Conservation (phyloP, 2,113 vertebrate genomes). For the Scophthalmus maximus region DNA sequence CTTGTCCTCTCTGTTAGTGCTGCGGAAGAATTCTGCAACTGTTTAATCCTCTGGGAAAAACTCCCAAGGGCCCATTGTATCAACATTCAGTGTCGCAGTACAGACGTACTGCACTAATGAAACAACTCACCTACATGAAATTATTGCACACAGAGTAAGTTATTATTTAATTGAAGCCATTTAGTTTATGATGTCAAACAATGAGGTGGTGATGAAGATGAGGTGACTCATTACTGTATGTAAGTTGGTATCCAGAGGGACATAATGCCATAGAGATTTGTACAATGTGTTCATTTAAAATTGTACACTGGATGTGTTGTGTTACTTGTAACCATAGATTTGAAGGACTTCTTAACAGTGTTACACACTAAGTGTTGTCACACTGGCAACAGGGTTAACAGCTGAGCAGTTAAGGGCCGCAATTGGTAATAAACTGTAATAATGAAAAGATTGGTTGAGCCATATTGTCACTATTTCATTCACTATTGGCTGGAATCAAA, state of each 20-base stretch:
- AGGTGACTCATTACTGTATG: slow-evolving; percentile 19
- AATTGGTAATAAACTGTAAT: neutral
- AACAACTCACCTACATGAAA: slow-evolving; percentile 24
- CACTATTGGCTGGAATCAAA: too few species aligned
- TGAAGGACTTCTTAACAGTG: neutral
- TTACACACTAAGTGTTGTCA: neutral
- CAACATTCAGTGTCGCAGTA: neutral
- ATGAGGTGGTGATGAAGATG: neutral
- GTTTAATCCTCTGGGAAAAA: neutral
- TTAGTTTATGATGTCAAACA: slow-evolving; percentile 19
- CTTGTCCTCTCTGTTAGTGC: neutral
- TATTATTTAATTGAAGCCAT: slow-evolving; percentile 16
- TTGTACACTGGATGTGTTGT: neutral
- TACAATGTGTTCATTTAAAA: neutral
- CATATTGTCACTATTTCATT: neutral
- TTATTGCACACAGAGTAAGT: slow-evolving; percentile 4
- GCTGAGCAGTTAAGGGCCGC: neutral
- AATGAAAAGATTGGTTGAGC: neutral
- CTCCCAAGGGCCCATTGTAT: neutral
- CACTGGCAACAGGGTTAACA: neutral
- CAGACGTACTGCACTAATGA: slow-evolving; percentile 15
- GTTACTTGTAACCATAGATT: neutral
- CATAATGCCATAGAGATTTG: slow-evolving; percentile 6
- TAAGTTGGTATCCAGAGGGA: slow-evolving; percentile 1
- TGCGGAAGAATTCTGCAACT: neutral